Base-by-base conservation (phyloP, 2,113 vertebrate genomes). In the Pandion haliaetus region DNA sequence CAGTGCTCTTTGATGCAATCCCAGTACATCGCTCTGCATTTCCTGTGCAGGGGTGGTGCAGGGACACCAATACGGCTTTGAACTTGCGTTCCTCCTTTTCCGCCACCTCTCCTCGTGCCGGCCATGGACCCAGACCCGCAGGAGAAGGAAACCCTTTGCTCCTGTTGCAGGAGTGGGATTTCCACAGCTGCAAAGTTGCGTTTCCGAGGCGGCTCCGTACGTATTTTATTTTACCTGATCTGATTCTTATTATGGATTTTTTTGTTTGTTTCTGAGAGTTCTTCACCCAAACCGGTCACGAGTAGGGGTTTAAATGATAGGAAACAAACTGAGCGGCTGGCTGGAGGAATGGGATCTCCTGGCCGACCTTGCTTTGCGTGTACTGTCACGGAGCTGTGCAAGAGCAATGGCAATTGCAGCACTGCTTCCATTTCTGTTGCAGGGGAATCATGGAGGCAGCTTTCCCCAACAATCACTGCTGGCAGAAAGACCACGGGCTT, bases 101-200 rank as follows among this genome's bases (percentile, higher is more conserved):
- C 5, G 0, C 7, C 17, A 0, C 32, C 45, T 47, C 47, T n/a
- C 20, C 20, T 36, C 1, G 1, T 45, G 58, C 38, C 14, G 1
- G 8, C 52, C 31, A 4, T 0, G 2, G 25, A 26, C 38, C 25
- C 26, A 29, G 58, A 23, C 24, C 73, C 2, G 4, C 2, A 3
- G 47, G 23, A 42, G 73, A n/a, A 40, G 45, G 66, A 44, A 45
- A 21, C 24, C 31, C 25, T 55, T 61, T 38, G 67, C 31, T 74
- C 8, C 55, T 31, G 7, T 24, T 24, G 36, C 34, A 38, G 50
- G 50, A 34, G 36, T 36, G 32, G 50, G 32, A 45, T 42, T 81
- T n/a, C 25, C 77, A 65, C 50, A 58, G 50, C 50, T 63, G n/a
- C 4, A 6, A 58, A 73, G n/a, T 23, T 58, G 9, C 21, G 50